Percentiles rank a stretch among this genome's conserved stretches.
These are phyloP conservation scores for Enteromius afrohamiltoni DNA, from an alignment of 2,797 vertebrate species.

Conservation along the genomic window DNA sequence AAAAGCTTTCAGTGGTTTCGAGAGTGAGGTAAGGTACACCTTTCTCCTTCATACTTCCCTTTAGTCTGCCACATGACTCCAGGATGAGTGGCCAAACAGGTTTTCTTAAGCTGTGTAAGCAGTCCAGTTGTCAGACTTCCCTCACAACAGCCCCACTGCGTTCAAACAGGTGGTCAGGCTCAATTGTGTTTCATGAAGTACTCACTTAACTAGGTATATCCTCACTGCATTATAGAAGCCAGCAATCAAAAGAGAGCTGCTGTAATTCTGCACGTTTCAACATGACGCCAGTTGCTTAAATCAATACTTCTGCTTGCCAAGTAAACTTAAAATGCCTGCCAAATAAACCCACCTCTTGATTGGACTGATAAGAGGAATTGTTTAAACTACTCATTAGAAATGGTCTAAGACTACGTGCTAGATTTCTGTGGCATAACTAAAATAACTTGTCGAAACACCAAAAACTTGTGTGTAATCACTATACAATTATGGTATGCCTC, in stretches of 20 bases:
- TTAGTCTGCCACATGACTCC: conserved; percentile 49
- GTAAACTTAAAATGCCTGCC: conserved; percentile 26
- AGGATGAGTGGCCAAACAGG: conserved; percentile 58
- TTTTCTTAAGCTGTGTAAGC: conserved; percentile 48
- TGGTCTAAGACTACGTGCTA: background rate
- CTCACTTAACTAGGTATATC: conserved; percentile 12
- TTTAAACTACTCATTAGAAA: conserved; percentile 12
- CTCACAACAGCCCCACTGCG: background rate
- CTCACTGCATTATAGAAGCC: background rate
- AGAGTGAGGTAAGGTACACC: conserved; percentile 43
- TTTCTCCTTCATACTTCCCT: conserved; percentile 31
- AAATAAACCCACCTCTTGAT: conserved; percentile 17
- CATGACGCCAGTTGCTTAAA: conserved; percentile 30
- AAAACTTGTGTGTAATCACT: background rate
- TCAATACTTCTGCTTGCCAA: background rate
- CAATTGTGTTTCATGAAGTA: background rate
- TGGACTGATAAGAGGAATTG: background rate
- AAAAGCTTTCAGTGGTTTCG: conserved; percentile 39
- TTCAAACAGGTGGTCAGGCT: conserved; percentile 45
- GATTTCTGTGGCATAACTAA: background rate
- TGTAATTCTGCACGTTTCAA: conserved; percentile 17
- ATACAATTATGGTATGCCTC: background rate
- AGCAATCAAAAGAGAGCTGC: background rate
- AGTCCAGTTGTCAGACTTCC: conserved; percentile 47
- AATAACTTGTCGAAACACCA: conserved; percentile 1